These are phyloP conservation scores for Gymnopithys bicolor DNA, from an alignment of 2,797 vertebrate genomes.

Conservation along the genomic window DNA sequence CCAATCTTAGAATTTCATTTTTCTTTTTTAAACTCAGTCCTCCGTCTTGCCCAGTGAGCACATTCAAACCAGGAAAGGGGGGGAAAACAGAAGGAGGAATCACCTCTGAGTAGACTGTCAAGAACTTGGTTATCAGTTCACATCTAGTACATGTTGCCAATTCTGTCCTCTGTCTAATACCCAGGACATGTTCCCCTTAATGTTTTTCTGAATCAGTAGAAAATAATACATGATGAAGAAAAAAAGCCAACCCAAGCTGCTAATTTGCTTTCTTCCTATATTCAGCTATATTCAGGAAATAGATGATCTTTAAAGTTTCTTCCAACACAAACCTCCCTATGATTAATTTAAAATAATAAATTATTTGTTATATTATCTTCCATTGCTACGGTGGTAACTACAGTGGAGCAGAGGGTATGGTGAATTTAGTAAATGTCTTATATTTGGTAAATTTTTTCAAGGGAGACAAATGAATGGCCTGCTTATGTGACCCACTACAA, in stretches of 20 bases:
- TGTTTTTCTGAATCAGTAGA: neutral
- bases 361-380: neutral
- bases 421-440: neutral
- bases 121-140: neutral
- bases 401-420: neutral
- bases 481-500: neutral
- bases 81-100: neutral
- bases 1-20: neutral
- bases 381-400: neutral
- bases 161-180: neutral
- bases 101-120: neutral
- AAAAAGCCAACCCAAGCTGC: neutral
- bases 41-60: neutral
- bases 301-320: neutral
- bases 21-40: neutral
- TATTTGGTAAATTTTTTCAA: neutral
- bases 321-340: neutral
- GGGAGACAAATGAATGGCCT: neutral
- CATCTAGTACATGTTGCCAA: neutral
- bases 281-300: neutral
- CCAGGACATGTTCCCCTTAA: neutral
- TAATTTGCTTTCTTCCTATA: neutral
- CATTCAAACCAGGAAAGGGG: neutral
- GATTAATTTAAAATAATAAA: neutral
- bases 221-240: neutral